These are phyloP conservation scores for Steinernema hermaphroditum DNA, from an alignment of 2,888 invertebrate genomes.

Conservation along the genomic window DNA sequence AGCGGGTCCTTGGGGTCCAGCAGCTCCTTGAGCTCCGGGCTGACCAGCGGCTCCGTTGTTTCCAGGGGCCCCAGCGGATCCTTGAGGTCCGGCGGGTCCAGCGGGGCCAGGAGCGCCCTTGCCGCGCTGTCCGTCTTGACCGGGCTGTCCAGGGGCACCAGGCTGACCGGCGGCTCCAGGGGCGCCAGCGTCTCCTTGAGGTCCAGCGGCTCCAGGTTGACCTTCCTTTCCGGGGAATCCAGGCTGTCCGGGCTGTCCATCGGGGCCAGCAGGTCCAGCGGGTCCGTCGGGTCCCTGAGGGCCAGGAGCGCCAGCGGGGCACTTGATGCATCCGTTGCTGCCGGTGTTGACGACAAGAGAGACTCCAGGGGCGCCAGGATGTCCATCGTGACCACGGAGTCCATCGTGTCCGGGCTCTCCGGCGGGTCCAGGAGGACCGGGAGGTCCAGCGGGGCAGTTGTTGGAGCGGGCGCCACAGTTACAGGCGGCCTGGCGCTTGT, in stretches of 20 bases:
- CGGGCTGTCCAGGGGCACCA: constrained; percentile 31
- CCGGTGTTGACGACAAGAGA: constrained; percentile 34
- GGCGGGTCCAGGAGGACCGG: constrained; percentile 48
- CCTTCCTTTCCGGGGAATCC: constrained; percentile 27
- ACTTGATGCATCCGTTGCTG: constrained; percentile 40
- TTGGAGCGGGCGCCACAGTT: constrained; percentile 44
- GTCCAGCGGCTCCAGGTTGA: constrained; percentile 30
- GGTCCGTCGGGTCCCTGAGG: constrained; percentile 33
- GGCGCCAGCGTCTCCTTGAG: constrained; percentile 40
- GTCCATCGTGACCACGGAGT: constrained; percentile 46
- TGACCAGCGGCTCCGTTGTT: constrained; percentile 44
- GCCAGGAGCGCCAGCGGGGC: constrained; percentile 42
- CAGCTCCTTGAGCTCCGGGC: constrained; percentile 35
- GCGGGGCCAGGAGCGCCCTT: constrained; percentile 32
- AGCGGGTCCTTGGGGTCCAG: constrained; percentile 39
- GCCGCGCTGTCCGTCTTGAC: background rate
- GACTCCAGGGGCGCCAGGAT: constrained; percentile 36
- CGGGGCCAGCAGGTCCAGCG: constrained; percentile 31
- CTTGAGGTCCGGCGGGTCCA: constrained; percentile 54
- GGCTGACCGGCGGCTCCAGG: constrained; percentile 40
- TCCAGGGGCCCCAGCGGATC: constrained; percentile 53
- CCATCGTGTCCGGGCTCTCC: constrained; percentile 50
- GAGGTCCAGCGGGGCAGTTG: constrained; percentile 39
- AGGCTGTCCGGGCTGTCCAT: constrained; percentile 29
- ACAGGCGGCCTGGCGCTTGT: constrained; percentile 45